These are phyloP conservation scores for Ahaetulla prasina DNA, from an alignment of 2,113 vertebrate species.

Conservation along the genomic window DNA sequence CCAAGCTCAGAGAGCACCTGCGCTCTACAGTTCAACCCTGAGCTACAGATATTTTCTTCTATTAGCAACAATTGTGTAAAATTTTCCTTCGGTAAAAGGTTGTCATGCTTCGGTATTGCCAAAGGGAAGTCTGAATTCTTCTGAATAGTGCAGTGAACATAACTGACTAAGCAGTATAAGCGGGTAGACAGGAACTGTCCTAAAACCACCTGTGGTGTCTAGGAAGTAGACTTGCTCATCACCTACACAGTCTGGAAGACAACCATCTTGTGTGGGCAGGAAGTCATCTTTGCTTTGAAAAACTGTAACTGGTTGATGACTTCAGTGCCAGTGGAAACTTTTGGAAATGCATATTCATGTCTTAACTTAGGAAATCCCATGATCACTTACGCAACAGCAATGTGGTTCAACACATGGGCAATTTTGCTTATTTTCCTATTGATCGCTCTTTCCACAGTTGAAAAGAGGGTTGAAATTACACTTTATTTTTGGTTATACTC, in stretches of 20 bases:
- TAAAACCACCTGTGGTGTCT: conserved; percentile 18
- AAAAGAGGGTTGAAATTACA: conserved; percentile 1
- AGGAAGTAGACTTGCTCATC: conserved; percentile 19
- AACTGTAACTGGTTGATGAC: conserved; percentile 18
- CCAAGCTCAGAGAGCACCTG: neutral
- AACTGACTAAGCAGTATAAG: conserved; percentile 20
- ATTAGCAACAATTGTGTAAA: neutral
- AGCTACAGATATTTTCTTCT: neutral
- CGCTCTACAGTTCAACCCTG: neutral
- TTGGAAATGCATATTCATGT: neutral
- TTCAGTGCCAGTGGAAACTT: neutral
- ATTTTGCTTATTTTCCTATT: conserved; percentile 6
- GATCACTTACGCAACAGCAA: neutral
- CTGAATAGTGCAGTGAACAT: conserved; percentile 21
- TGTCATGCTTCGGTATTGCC: neutral
- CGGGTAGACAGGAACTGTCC: conserved; percentile 24
- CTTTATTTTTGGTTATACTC: neutral
- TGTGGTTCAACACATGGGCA: neutral
- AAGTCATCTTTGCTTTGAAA: conserved; percentile 15
- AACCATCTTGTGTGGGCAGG: neutral
- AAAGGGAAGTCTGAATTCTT: conserved; percentile 2
- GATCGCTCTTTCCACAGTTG: neutral
- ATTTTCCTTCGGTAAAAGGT: conserved; percentile 7
- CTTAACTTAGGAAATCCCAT: neutral
- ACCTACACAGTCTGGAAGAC: conserved; percentile 26